Evolutionary conservation across 2,888 invertebrate species (phyloP), one percentile per base, ranked within the genome.

Genomic region (Frankliniella intonsa): DNA sequence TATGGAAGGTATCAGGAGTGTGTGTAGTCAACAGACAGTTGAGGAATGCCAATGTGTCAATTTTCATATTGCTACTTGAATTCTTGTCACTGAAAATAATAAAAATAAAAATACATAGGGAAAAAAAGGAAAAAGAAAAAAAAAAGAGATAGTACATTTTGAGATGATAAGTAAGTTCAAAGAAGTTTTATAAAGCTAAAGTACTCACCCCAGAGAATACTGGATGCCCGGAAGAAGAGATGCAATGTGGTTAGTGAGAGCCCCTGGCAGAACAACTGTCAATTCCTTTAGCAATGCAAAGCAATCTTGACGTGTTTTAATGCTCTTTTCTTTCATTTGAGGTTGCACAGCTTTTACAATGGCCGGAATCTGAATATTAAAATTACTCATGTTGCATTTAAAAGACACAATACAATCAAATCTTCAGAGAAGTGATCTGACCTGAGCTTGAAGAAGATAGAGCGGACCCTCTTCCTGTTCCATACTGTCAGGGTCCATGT

Each of bases 51-150:
- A 99, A 89, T 0, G 98, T 96, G 87, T 98, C 98, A 85, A 99
- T 99, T 90, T 97, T 97, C 96, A 99, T 98, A 85, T 98, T 98
- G 81, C 97, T 97, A 80, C 96, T 96, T 0, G 97, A 96, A 87
- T 95, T 95, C 87, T 97, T 97, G 86, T 98, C 98, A 0, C 94
- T 92, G 85, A 80, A 85, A 85, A 27, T 82, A 50, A 81, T 81
- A 83, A 69, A 10, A 79, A 25, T 10, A 25, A 27, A 82, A 25
- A 51, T 50, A 69, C 22, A 81, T n/a, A 17, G n/a, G n/a, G n/a
- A n/a, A n/a, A 3, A 62, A 62, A 82, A 81, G 81, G 1, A 51
- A 19, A 81, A 79, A 49, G 69, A 79, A 80, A 50, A 50, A 50
- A 81, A 38, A 8, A n/a, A 81, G 38, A 50, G 38, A 81, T 10